Percentiles rank a stretch among this genome's conserved stretches.
phyloP scores from a whole-genome alignment of 30 jellyfish, hydroid and myxozoan genomes.

The Cassiopea andromeda region DNA sequence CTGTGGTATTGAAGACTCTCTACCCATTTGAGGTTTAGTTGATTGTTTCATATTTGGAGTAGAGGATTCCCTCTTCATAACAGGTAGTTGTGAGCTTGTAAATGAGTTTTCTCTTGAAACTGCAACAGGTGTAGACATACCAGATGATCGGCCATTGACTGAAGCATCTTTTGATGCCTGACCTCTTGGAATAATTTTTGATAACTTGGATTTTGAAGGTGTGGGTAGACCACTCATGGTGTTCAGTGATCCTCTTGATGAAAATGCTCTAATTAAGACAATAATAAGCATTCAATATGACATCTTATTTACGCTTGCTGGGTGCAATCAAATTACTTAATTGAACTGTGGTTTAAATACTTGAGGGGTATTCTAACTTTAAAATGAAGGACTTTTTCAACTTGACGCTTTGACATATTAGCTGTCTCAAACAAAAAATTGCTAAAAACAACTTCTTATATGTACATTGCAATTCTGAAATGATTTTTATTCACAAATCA shows the following conservation, averaged over 20 bases:
- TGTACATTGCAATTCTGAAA: too few relatives aligned
- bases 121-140: conserved; percentile 75
- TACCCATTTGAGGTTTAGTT: conserved; percentile 67
- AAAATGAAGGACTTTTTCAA: too few relatives aligned
- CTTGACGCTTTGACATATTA: too few relatives aligned
- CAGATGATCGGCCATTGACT: conserved; percentile 57
- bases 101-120: conserved; percentile 88
- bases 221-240: conserved; percentile 86
- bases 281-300: neutral
- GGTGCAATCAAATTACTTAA: too few relatives aligned
- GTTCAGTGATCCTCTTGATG: conserved; percentile 82
- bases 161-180: conserved; percentile 38
- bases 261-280: conserved; percentile 61
- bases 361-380: too few relatives aligned
- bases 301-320: too few relatives aligned
- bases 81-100: conserved; percentile 80
- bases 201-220: conserved; percentile 39
- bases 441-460: too few relatives aligned
- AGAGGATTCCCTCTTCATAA: conserved; percentile 87
- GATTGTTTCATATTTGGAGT: conserved; percentile 82
- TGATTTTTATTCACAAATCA: too few relatives aligned
- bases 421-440: too few relatives aligned
- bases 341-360: too few relatives aligned
- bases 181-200: conserved; percentile 64
- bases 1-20: conserved; percentile 73